phyloP scores from a whole-genome alignment of 2,797 vertebrate species.

The Myotis daubentonii region DNA sequence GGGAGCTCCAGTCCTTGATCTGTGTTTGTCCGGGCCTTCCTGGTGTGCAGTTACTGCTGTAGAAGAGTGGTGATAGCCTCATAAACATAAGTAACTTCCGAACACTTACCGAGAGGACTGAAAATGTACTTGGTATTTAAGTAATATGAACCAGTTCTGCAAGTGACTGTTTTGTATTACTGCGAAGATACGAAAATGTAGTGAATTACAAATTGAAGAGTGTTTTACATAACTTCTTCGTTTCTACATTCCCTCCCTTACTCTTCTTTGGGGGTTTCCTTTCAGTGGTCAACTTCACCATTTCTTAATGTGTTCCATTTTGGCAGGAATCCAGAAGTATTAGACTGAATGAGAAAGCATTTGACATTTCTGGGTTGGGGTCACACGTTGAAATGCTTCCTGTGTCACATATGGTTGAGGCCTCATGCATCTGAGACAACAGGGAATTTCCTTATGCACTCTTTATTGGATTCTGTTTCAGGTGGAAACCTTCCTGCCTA shows the following conservation, averaged over 20 bases:
- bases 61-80: slow-evolving; percentile 94
- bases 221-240: slow-evolving; percentile 81
- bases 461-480: slow-evolving; percentile 88
- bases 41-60: slow-evolving; percentile 96
- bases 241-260: slow-evolving; percentile 83
- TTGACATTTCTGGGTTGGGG: slow-evolving; percentile 76
- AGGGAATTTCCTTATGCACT: slow-evolving; percentile 80
- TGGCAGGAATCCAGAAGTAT: slow-evolving; percentile 80
- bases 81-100: slow-evolving; percentile 89
- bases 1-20: slow-evolving; percentile 92
- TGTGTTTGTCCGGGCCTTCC: slow-evolving; percentile 92
- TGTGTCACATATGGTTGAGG: slow-evolving; percentile 75
- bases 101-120: slow-evolving; percentile 87
- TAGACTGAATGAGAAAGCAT: slow-evolving; percentile 79
- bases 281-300: slow-evolving; percentile 79
- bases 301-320: slow-evolving; percentile 77
- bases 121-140: slow-evolving; percentile 88
- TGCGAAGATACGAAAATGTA: slow-evolving; percentile 85
- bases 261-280: slow-evolving; percentile 81
- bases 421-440: slow-evolving; percentile 74
- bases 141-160: slow-evolving; percentile 87
- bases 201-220: slow-evolving; percentile 84
- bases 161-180: slow-evolving; percentile 88
- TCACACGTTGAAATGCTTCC: slow-evolving; percentile 80
- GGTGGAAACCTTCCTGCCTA: slow-evolving; percentile 85